Conservation (phyloP, 2,113 vertebrate species). For the Piaya cayana region DNA sequence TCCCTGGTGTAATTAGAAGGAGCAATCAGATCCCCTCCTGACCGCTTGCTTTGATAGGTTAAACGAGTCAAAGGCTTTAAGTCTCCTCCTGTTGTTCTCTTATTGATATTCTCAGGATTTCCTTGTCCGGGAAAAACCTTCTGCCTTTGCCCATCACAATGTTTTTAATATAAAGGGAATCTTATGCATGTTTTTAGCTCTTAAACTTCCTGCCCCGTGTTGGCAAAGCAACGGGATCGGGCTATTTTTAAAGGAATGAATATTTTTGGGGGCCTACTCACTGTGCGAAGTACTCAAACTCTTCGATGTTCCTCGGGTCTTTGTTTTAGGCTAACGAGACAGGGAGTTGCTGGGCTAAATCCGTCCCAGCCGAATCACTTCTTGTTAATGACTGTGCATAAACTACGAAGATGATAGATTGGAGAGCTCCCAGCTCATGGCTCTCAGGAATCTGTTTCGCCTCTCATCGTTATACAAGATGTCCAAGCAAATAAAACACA, state of each 20-base stretch:
- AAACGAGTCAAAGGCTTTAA: not conserved
- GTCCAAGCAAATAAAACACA: not conserved
- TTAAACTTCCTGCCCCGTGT: not conserved
- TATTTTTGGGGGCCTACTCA: not conserved
- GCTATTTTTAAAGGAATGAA: not conserved
- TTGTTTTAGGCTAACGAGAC: not conserved
- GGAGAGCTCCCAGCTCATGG: constrained; percentile 21
- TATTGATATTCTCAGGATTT: not conserved
- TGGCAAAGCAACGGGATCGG: not conserved
- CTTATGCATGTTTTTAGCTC: not conserved
- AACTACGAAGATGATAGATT: not conserved
- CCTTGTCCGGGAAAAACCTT: not conserved
- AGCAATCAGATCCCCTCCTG: not conserved
- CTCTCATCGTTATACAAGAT: not conserved
- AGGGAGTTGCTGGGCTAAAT: constrained; percentile 31
- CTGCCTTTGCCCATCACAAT: not conserved
- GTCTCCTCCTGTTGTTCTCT: not conserved
- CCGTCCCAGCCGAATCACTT: constrained; percentile 29
- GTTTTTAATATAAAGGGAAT: not conserved
- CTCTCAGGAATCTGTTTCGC: constrained; percentile 36
- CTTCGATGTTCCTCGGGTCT: not conserved
- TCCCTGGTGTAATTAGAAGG: not conserved
- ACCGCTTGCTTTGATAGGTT: not conserved
- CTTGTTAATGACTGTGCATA: constrained; percentile 51
- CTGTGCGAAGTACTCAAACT: not conserved